Conservation (phyloP, 2,888 invertebrate genomes). For the Spisula solida region DNA sequence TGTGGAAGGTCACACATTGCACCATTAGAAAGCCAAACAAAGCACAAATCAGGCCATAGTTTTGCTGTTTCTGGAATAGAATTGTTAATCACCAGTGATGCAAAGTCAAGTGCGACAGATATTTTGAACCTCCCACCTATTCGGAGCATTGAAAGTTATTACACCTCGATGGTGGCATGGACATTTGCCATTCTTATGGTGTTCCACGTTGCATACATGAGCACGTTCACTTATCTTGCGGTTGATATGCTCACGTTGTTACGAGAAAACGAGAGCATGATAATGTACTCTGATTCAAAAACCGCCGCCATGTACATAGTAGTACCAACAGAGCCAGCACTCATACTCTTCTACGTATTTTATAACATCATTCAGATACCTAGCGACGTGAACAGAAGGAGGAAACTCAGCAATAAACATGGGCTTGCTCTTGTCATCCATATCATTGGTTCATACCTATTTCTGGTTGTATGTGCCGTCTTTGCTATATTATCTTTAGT, state of each 20-base stretch:
- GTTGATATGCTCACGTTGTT: slow-evolving; percentile 38
- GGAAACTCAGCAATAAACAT: slow-evolving; percentile 55
- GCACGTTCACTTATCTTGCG: slow-evolving; percentile 51
- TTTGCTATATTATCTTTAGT: slow-evolving; percentile 75
- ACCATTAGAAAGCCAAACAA: slow-evolving; percentile 51
- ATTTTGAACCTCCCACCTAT: slow-evolving; percentile 83
- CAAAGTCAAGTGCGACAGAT: slow-evolving; percentile 75
- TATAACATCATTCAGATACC: not conserved
- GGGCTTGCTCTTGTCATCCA: slow-evolving; percentile 20
- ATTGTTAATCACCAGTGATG: slow-evolving; percentile 75
- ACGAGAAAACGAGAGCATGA: slow-evolving; percentile 37
- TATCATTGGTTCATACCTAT: slow-evolving; percentile 11
- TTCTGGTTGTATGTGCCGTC: slow-evolving; percentile 40
- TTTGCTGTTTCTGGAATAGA: slow-evolving; percentile 79
- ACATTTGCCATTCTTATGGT: slow-evolving; percentile 79
- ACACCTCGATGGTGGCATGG: slow-evolving; percentile 80
- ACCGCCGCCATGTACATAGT: slow-evolving; percentile 45
- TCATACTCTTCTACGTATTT: slow-evolving; percentile 22
- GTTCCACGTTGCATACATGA: slow-evolving; percentile 83
- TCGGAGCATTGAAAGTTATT: slow-evolving; percentile 76
- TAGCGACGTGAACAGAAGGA: slow-evolving; percentile 25
- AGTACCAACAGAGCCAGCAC: slow-evolving; percentile 46
- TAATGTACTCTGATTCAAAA: slow-evolving; percentile 42
- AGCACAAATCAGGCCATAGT: slow-evolving; percentile 63
- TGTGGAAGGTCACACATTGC: slow-evolving; percentile 45